A percentile compares a stretch with the other conserved stretches of the same genome.
Conservation (phyloP, 2,113 vertebrate species). For the Ictalurus punctatus region DNA sequence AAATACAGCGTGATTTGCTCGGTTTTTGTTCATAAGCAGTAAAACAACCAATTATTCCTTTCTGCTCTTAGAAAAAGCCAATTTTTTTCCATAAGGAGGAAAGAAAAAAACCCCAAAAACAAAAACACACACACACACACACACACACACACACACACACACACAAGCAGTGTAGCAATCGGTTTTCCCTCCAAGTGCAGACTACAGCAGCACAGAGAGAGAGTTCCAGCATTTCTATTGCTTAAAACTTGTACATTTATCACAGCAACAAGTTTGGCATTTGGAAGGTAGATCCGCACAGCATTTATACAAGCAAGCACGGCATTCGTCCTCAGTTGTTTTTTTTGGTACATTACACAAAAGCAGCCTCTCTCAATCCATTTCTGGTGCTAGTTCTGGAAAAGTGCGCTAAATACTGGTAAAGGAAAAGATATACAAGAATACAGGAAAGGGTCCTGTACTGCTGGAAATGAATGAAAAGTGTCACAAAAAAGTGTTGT, state of each 20-base stretch:
- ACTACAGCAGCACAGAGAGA: conserved; percentile 57
- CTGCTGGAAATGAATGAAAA: not conserved
- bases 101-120: not conserved
- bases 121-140: too few species aligned
- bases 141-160: not conserved
- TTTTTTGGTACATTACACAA: conserved; percentile 66
- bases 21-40: conserved; percentile 41
- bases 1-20: conserved; percentile 34
- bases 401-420: conserved; percentile 65
- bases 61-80: conserved; percentile 16
- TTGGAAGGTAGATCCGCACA: conserved; percentile 64
- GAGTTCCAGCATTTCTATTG: conserved; percentile 69
- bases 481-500: conserved; percentile 10
- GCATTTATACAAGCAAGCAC: conserved; percentile 72
- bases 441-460: conserved; percentile 1
- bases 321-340: conserved; percentile 46
- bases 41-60: conserved; percentile 22
- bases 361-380: conserved; percentile 63
- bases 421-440: conserved; percentile 9
- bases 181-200: conserved; percentile 46
- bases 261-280: conserved; percentile 66
- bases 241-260: conserved; percentile 71
- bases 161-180: conserved; percentile 49
- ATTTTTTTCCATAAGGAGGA: conserved; percentile 22
- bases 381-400: conserved; percentile 54